Evolutionary conservation across 1,140 invertebrate genomes (phyloP), one percentile per base, ranked within the genome.

Genomic region (Platyscapa corneri): DNA sequence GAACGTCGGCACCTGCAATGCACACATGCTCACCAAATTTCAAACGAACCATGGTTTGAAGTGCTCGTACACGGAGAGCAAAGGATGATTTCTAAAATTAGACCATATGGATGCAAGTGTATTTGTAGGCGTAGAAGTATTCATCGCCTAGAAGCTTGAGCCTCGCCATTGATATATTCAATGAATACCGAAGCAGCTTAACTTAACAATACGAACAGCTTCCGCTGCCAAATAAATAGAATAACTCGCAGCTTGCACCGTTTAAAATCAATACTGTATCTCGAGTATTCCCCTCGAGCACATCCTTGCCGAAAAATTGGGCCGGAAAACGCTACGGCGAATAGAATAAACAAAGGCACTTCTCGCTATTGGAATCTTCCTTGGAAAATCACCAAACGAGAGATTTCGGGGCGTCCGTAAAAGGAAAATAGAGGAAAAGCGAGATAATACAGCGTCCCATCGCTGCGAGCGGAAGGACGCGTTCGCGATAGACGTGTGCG

Each of bases 271-370:
- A 60, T 60, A 60, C 6, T n/a, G 34, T 37, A 14, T 7, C 32
- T 70, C 70, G n/a, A 42, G 37, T 18, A 42, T 74, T 74, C n/a
- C n/a, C 70, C 32, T 37, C 18, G 1, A 23, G 5, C 27, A 42
- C 42, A 42, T 42, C 27, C 37, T 74, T 74, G 12, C 70, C 6
- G 70, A 74, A 74, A 74, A 74, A 74, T 74, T 74, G 37, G 70
- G 39, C 70, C 27, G 70, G 34, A 42, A 37, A 37, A 6, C 2
- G 7, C 23, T 5, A 6, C 20, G n/a, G 23, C 10, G 37, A 74
- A 74, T 32, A 74, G 70, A 74, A 74, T n/a, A 74, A 74, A 74
- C 37, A 74, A n/a, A 74, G 10, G 16, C 70, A 32, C 37, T 67
- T 37, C 34, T 72, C 34, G 67, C 34, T 39, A 72, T 72, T 72